Evolutionary conservation across 1,140 invertebrate genomes (phyloP).

Genomic region (Tetramorium parvispinum): DNA sequence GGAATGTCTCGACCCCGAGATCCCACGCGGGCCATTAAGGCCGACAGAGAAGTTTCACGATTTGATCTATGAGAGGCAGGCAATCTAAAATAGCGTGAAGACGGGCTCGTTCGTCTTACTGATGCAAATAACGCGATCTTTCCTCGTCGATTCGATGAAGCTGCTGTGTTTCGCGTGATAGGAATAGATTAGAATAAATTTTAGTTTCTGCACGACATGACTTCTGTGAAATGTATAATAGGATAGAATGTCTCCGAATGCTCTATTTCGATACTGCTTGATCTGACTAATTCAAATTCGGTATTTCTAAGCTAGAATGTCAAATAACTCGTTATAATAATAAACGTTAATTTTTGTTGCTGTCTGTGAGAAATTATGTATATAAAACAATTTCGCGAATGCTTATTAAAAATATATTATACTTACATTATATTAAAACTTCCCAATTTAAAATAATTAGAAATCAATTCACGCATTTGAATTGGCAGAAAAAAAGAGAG

Average conservation of each 20-base stretch:
- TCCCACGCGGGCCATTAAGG: constrained; percentile 43
- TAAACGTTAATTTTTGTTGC: background rate
- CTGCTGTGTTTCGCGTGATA: constrained; percentile 26
- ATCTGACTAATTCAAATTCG: background rate
- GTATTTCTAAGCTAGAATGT: background rate
- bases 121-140: constrained; percentile 52
- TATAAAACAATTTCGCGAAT: background rate
- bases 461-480: background rate
- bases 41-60: constrained; percentile 52
- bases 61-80: constrained; percentile 49
- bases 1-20: constrained; percentile 38
- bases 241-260: background rate
- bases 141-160: constrained; percentile 22
- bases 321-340: background rate
- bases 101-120: constrained; percentile 44
- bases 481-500: background rate
- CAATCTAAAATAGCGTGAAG: constrained; percentile 47
- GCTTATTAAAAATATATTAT: background rate
- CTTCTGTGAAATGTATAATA: background rate
- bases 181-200: constrained; percentile 27
- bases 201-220: background rate
- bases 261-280: background rate
- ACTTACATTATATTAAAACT: background rate
- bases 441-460: background rate
- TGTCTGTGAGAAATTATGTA: background rate